These are phyloP conservation scores for Fringilla coelebs DNA, from an alignment of 2,797 vertebrate genomes.

Conservation along the genomic window DNA sequence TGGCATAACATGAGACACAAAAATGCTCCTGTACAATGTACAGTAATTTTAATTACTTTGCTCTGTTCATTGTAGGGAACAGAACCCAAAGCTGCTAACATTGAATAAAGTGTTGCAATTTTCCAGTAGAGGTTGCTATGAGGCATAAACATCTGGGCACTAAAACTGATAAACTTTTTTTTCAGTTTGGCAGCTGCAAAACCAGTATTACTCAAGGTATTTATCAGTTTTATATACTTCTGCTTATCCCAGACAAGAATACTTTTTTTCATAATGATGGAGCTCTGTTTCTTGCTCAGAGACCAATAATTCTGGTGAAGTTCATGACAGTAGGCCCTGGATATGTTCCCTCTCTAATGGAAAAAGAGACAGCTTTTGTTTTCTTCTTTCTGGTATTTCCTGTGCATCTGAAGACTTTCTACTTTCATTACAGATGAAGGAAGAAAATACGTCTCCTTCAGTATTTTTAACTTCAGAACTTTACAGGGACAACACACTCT, in stretches of 20 bases:
- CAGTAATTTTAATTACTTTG: neutral
- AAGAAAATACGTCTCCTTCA: neutral
- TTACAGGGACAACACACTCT: neutral
- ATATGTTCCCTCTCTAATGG: neutral
- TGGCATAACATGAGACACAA: neutral
- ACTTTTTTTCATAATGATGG: neutral
- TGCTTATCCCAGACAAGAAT: neutral
- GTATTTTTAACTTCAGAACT: neutral
- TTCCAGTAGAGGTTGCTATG: neutral
- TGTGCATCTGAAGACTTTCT: neutral
- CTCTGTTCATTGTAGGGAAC: neutral
- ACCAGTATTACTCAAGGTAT: neutral
- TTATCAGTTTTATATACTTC: neutral
- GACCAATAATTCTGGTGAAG: neutral
- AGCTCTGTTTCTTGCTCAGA: neutral
- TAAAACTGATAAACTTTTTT: neutral
- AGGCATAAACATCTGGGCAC: neutral
- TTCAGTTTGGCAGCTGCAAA: neutral
- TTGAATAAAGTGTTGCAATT: neutral
- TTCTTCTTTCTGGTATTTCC: conserved; percentile 9
- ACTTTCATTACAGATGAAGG: neutral
- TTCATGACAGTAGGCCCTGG: neutral
- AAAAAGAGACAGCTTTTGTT: neutral
- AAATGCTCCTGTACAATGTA: neutral
- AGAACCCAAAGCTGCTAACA: neutral